Evolutionary conservation across 2,113 vertebrate species (phyloP), one percentile per base, ranked within the genome.

Genomic region (Lanius ludovicianus): DNA sequence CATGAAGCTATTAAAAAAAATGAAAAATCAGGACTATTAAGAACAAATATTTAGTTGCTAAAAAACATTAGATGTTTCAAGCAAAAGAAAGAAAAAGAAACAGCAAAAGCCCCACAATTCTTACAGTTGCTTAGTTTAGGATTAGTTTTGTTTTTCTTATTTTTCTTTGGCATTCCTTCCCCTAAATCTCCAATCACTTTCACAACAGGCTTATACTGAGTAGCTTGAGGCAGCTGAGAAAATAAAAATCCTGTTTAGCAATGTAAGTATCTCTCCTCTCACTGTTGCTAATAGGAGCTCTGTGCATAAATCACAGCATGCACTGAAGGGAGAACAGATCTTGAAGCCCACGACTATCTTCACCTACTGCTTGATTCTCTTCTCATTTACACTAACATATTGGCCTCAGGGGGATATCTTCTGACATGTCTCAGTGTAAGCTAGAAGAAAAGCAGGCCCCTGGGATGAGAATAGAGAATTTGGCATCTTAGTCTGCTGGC

Each of bases 171-270:
- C 77, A 73, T 92, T 92, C 15, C 37, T 87, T 92, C 49, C 50
- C 62, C 69, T 93, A 94, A 86, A 93, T 65, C 93, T 96, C 93
- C 87, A 88, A 67, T 70, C 86, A 60, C 64, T 94, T 96, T 94
- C 88, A 92, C 93, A 90, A 96, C 83, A 92, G 80, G 90, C 56
- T 93, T 94, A 94, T 46, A 37, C 68, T 47, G 52, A 93, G 52
- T 84, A 88, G 92, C 95, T 96, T 93, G 92, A 92, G 96, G 95
- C 93, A 90, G 84, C 85, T 31, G 37, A 89, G 71, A 57, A 76
- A 93, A 95, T 87, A 71, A 88, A 91, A 76, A 87, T 90, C 83
- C 86, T 89, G 25, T 90, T 96, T 90, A 90, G 64, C 80, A 88
- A 71, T 42, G 33, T 92, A 92, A 96, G 83, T 75, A 49, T 89